A percentile compares a stretch with the other conserved stretches of the same genome.
Conservation (phyloP, 2,113 vertebrate genomes). For the Ophthalmotilapia sp. region DNA sequence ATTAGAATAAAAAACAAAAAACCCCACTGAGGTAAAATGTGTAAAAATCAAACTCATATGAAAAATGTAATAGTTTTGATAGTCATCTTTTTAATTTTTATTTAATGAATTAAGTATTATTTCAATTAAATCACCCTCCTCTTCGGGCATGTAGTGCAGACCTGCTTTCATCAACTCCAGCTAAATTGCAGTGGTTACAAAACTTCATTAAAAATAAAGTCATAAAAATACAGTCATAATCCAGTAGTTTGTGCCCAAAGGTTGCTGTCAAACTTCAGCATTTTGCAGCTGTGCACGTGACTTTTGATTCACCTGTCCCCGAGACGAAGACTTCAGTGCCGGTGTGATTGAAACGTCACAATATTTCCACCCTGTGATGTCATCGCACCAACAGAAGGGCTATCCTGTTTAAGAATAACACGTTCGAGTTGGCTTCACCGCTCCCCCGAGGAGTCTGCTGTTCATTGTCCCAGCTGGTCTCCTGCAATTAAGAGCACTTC, state of each 20-base stretch:
- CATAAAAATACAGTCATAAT: neutral
- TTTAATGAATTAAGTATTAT: neutral
- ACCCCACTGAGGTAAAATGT: constrained; percentile 2
- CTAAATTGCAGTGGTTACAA: constrained; percentile 6
- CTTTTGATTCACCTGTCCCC: neutral
- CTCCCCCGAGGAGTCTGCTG: neutral
- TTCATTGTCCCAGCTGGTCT: neutral
- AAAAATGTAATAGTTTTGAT: neutral
- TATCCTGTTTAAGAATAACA: neutral
- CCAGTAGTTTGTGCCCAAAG: neutral
- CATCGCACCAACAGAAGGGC: neutral
- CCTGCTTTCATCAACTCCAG: neutral
- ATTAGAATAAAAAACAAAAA: neutral
- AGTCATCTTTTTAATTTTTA: neutral
- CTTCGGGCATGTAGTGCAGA: neutral
- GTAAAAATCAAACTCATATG: neutral
- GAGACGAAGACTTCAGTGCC: neutral
- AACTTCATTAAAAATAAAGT: neutral
- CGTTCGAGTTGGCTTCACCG: neutral
- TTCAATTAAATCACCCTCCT: neutral
- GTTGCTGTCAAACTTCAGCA: neutral
- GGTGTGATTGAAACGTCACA: neutral
- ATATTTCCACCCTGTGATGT: neutral
- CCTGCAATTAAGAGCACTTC: constrained; percentile 17
- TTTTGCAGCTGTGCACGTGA: neutral